Base-by-base conservation (phyloP, 2,888 invertebrate species). In the Drosophila monieri region DNA sequence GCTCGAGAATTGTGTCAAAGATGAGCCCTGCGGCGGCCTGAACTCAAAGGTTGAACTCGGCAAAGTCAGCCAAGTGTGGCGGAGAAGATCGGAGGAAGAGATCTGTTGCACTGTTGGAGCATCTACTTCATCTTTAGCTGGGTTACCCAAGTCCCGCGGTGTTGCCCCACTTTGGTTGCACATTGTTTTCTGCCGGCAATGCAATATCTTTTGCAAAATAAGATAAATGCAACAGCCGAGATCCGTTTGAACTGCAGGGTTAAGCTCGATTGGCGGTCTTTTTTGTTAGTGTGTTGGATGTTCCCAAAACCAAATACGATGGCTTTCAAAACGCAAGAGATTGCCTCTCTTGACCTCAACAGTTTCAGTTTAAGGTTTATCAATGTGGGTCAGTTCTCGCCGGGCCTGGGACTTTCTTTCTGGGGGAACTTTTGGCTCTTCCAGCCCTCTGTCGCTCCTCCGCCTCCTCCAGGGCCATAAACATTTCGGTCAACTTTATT, bases 171-270 rank as follows among this genome's bases (percentile, higher is more conserved):
- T 78, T 83, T 46, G 37, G 37, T 46, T 71, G 58, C 57, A 72
- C 70, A 80, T 86, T 81, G 86, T 81, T 84, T 80, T 85, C 84
- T 74, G 32, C 49, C 30, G 21, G 43, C 49, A 35, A 73, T 69
- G 66, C 78, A 80, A 71, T 64, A 64, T 68, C 61, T 85, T 77
- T 85, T 55, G 85, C 69, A 80, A 79, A 78, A 70, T 55, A 54
- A 57, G 65, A 54, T 37, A 44, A 61, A 44, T 61, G 54, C 48
- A 47, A 55, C 52, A n/a, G 25, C 23, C 51, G 15, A 52, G 23
- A 53, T 15, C 35, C 37, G 55, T 60, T 76, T 76, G 81, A 78
- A 76, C 76, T 71, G 52, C 58, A 68, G 80, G 81, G 80, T 70
- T 80, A 85, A 76, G 27, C 44, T 51, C 62, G 46, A 64, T 69